Evolutionary conservation across 37 sponge, comb jelly and placozoan genomes (phyloP).

Genomic region (Eunapius fragilis): DNA sequence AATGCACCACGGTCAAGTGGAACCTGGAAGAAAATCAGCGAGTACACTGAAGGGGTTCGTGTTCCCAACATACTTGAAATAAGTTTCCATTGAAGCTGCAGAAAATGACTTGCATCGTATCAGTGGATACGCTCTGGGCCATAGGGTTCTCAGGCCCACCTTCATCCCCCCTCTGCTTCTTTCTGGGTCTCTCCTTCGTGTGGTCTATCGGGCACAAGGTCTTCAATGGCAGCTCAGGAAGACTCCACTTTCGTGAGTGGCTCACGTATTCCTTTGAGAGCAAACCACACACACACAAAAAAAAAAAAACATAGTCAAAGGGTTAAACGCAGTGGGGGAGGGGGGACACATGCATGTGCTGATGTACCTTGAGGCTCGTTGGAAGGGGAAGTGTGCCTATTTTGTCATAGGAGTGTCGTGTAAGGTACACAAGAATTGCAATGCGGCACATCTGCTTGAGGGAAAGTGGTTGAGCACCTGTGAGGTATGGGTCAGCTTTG

Average conservation of each 20-base stretch:
- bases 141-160: not conserved
- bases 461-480: constrained; percentile 46
- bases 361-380: constrained; percentile 32
- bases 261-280: constrained; percentile 47
- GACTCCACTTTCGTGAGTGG: constrained; percentile 37
- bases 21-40: not conserved
- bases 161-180: not conserved
- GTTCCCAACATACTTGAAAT: constrained; percentile 39
- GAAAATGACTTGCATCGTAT: constrained; percentile 35
- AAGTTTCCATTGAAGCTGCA: constrained; percentile 58
- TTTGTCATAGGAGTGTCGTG: constrained; percentile 27
- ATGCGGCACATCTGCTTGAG: constrained; percentile 74
- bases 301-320: no score
- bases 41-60: not conserved
- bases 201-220: constrained; percentile 52
- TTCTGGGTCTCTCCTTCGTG: not conserved
- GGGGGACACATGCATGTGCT: not conserved
- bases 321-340: no score
- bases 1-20: constrained; percentile 27
- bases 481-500: not conserved
- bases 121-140: not conserved
- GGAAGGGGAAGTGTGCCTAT: constrained; percentile 62
- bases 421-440: constrained; percentile 30
- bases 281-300: no score
- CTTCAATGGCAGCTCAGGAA: constrained; percentile 19